Percentiles rank a stretch among this genome's conserved stretches.
Evolutionary conservation across 2,113 vertebrate species (phyloP).

Genomic region (Paracanthobrama guichenoti): DNA sequence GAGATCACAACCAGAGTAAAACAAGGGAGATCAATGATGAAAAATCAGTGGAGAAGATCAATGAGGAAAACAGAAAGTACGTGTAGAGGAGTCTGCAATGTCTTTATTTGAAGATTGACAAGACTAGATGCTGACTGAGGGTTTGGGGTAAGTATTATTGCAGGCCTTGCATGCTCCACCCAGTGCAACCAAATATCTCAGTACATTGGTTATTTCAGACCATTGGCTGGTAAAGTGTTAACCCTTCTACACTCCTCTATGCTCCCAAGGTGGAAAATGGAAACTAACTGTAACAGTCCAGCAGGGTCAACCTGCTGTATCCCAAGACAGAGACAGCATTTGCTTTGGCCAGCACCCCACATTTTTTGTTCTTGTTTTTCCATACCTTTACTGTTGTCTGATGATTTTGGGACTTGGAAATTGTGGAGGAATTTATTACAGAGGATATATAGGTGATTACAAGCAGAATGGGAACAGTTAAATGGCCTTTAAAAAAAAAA

Average conservation of each 20-base stretch:
- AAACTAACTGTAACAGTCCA: constrained; percentile 77
- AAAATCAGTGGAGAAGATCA: too few relatives aligned
- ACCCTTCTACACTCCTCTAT: background rate
- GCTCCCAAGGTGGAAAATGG: constrained; percentile 68
- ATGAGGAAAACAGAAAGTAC: too few relatives aligned
- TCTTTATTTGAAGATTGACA: too few relatives aligned
- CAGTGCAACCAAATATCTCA: too few relatives aligned
- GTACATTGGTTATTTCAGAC: too few relatives aligned
- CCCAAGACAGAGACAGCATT: constrained; percentile 70
- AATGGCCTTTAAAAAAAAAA: constrained; percentile 12
- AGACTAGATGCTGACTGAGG: too few relatives aligned
- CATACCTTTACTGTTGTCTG: constrained; percentile 70
- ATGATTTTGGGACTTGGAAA: constrained; percentile 73
- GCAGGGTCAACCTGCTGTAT: constrained; percentile 69
- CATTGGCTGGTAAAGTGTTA: background rate
- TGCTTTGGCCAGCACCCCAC: constrained; percentile 75
- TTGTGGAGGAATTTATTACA: constrained; percentile 66
- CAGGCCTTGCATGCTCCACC: too few relatives aligned
- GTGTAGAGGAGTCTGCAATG: too few relatives aligned
- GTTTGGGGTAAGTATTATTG: too few relatives aligned
- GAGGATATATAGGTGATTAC: constrained; percentile 63
- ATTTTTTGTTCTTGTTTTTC: constrained; percentile 80
- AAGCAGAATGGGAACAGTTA: constrained; percentile 58
- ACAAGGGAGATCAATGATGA: too few relatives aligned
- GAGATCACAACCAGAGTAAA: too few relatives aligned